Evolutionary conservation across 2,797 vertebrate species (phyloP).

Genomic region (Nyctalus aviator): DNA sequence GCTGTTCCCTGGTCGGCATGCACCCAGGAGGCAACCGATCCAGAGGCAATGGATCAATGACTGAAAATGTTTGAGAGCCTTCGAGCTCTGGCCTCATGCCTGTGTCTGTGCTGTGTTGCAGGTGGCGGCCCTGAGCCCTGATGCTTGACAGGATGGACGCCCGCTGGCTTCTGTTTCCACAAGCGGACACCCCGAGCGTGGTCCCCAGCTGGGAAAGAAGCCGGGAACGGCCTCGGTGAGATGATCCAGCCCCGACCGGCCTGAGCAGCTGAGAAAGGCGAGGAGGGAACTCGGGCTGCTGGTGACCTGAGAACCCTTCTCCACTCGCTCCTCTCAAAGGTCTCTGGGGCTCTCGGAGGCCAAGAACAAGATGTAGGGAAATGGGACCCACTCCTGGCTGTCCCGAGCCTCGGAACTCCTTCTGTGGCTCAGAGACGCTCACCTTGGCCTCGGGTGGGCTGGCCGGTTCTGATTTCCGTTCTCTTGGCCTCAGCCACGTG

Average conservation of each 20-base stretch:
- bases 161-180: background rate
- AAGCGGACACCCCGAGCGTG: accelerated
- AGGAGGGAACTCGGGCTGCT: slow-evolving; percentile 80
- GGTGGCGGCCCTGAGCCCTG: background rate
- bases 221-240: background rate
- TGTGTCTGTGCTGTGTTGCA: slow-evolving; percentile 54
- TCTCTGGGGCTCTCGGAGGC: slow-evolving; percentile 66
- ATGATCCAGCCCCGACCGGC: background rate
- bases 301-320: slow-evolving; percentile 87
- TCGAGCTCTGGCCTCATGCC: background rate
- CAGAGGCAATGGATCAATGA: too few relatives aligned
- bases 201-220: background rate
- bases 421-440: background rate
- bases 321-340: slow-evolving; percentile 69
- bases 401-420: slow-evolving; percentile 21
- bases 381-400: background rate
- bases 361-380: slow-evolving; percentile 69
- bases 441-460: background rate
- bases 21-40: background rate
- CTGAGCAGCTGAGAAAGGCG: accelerated
- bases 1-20: background rate
- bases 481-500: background rate
- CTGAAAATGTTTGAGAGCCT: background rate
- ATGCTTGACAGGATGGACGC: background rate
- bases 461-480: background rate